phyloP scores from a whole-genome alignment of 2,888 invertebrate genomes.

The Teinopalpus imperialis region DNA sequence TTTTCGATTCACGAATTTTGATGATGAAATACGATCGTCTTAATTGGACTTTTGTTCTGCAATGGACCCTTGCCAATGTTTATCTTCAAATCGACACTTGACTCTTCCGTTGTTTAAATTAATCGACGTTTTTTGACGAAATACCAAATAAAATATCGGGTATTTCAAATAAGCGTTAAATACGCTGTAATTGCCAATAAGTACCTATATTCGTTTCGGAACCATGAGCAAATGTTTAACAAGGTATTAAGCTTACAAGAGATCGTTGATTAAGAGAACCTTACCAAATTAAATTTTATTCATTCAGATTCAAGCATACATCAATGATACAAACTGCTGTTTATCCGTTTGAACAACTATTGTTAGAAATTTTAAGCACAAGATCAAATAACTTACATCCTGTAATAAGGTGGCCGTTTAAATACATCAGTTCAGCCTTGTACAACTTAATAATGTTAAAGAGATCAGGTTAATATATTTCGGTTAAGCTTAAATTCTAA shows the following conservation, averaged over 20 bases:
- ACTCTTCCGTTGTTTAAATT: constrained; percentile 2
- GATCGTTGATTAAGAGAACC: constrained; percentile 15
- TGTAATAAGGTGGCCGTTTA: too few relatives aligned
- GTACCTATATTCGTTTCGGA: constrained; percentile 8
- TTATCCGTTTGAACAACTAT: constrained; percentile 11
- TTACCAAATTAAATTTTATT: constrained; percentile 8
- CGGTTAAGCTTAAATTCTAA: too few relatives aligned
- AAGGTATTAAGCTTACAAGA: constrained; percentile 4
- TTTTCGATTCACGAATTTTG: constrained; percentile 18
- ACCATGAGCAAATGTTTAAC: constrained; percentile 7
- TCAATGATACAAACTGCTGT: background rate
- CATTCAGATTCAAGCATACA: background rate
- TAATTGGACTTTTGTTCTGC: constrained; percentile 26
- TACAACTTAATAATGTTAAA: too few relatives aligned
- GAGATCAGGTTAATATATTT: too few relatives aligned
- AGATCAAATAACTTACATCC: constrained; percentile 1
- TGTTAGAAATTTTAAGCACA: constrained; percentile 4
- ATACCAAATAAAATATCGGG: background rate
- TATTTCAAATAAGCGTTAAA: constrained; percentile 17
- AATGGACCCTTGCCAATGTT: constrained; percentile 2
- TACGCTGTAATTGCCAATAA: constrained; percentile 13
- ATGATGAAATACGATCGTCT: constrained; percentile 22
- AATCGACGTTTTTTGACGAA: constrained; percentile 11
- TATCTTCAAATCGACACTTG: constrained; percentile 24
- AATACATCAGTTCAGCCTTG: too few relatives aligned